Evolutionary conservation across 2,113 vertebrate species (phyloP), one percentile per base, ranked within the genome.

Genomic region (Spea bombifrons): DNA sequence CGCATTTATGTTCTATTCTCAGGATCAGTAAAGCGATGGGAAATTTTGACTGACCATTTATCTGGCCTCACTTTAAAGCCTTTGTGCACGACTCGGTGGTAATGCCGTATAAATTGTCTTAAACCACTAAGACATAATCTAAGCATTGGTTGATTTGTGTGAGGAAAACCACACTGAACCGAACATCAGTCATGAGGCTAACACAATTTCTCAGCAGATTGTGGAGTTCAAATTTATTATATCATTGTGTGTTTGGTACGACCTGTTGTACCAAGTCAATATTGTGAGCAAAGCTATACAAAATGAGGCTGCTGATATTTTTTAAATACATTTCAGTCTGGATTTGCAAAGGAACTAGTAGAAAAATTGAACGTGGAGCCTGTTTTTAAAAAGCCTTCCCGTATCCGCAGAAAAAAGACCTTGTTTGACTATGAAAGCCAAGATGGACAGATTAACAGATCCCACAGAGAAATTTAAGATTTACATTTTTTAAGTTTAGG

Each of bases 71-170:
- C 5, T n/a, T 6, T n/a, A 7, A 17, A 13, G 15, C 16, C 12
- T n/a, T 63, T 17, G 30, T 30, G 30, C 30, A 30, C 30, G 30
- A 30, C 1, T 30, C 30, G 30, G 30, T 30, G 30, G 30, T 30
- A 30, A 30, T 30, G 30, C 66, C 4, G 66, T 46, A 68, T 68
- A 68, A 47, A 68, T 68, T 68, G 66, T 15, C 66, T 68, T 15
- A 47, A 68, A 68, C 66, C 66, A 6, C 45, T 45, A 46, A 47
- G 45, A n/a, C n/a, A n/a, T n/a, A n/a, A n/a, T n/a, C n/a, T n/a
- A 68, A 47, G 66, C 43, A 68, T 69, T 69, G 67, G 49, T 69
- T n/a, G 67, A 9, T 48, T 48, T 69, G 67, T 69, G 45, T 48
- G 46, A 69, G 67, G 45, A 69, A 69, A 49, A 10, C 45, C 67